Evolutionary conservation across 2,797 vertebrate genomes (phyloP), one percentile per base, ranked within the genome.

Genomic region (Mergus octosetaceus): DNA sequence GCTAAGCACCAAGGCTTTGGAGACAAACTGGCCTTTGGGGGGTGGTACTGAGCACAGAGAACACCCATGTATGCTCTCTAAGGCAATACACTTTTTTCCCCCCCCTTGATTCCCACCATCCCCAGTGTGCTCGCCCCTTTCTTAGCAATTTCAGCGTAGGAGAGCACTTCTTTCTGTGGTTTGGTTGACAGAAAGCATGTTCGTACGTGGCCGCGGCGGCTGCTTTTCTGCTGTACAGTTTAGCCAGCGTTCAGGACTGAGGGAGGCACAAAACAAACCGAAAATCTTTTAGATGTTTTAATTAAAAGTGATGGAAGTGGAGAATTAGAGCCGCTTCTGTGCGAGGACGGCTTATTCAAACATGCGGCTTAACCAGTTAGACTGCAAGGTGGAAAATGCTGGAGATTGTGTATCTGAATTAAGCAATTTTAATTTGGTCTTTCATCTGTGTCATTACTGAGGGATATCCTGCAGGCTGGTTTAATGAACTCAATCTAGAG

Each of bases 261-360:
- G 82, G 89, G 95, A 95, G 89, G 94, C 85, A 87, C 90, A 92
- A 87, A 97, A 95, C 96, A 96, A 97, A 97, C 75, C 96, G 96
- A 97, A 97, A 92, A 94, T 90, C 91, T 96, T 95, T 92, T 96
- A 97, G 97, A 95, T 97, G 95, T 68, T 96, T 95, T 97, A 97
- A 97, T 98, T 97, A 97, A 91, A 98, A 97, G 95, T 89, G 87
- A 86, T 96, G 97, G 96, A 97, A 97, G 90, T 92, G 87, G 94
- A 94, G 96, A 96, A 89, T 97, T 93, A 68, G 91, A 94, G 89
- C 87, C 28, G 77, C 90, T 97, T 94, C 95, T 95, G 93, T 90
- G 85, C 73, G 85, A 90, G 94, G 90, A 93, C 1, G 4, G 94
- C 91, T 97, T 95, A 93, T 91, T 97, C 95, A 96, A 92, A 96